These are phyloP conservation scores for Tautogolabrus adspersus DNA, from an alignment of 2,113 vertebrate species.

Conservation along the genomic window DNA sequence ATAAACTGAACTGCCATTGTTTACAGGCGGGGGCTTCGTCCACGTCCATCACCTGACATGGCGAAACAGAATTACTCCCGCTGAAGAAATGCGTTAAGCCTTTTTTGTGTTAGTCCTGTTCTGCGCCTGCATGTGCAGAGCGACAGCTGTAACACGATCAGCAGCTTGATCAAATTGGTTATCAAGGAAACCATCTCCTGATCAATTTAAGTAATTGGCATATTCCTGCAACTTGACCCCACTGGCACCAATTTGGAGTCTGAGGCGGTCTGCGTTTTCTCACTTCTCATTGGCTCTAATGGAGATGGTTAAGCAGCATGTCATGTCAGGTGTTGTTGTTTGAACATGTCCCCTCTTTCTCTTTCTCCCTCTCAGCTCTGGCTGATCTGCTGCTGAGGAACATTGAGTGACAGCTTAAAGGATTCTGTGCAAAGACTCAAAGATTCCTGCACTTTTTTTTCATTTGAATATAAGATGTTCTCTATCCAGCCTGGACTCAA, in stretches of 20 bases:
- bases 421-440: constrained; percentile 56
- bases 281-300: constrained; percentile 94
- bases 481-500: constrained; percentile 11
- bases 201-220: constrained; percentile 99
- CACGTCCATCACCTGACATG: constrained; percentile 80
- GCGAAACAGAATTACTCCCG: constrained; percentile 87
- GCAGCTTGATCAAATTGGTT: constrained; percentile 95
- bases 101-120: constrained; percentile 86
- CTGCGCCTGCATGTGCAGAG: constrained; percentile 60
- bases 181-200: constrained; percentile 95
- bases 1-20: constrained; percentile 94
- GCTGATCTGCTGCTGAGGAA: constrained; percentile 55
- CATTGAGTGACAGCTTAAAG: constrained; percentile 66
- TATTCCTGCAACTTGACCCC: constrained; percentile 98
- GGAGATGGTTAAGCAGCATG: constrained; percentile 90
- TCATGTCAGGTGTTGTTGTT: constrained; percentile 80
- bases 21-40: constrained; percentile 83
- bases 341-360: constrained; percentile 58
- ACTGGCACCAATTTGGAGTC: constrained; percentile 89
- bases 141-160: constrained; percentile 92
- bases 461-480: constrained; percentile 6
- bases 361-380: constrained; percentile 17
- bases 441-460: constrained; percentile 47
- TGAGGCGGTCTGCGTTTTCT: constrained; percentile 92
- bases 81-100: constrained; percentile 91